Percentiles rank a stretch among this genome's conserved stretches.
These are phyloP conservation scores for Cantharis flavilabris DNA, from an alignment of 2,888 invertebrate genomes.

Conservation along the genomic window DNA sequence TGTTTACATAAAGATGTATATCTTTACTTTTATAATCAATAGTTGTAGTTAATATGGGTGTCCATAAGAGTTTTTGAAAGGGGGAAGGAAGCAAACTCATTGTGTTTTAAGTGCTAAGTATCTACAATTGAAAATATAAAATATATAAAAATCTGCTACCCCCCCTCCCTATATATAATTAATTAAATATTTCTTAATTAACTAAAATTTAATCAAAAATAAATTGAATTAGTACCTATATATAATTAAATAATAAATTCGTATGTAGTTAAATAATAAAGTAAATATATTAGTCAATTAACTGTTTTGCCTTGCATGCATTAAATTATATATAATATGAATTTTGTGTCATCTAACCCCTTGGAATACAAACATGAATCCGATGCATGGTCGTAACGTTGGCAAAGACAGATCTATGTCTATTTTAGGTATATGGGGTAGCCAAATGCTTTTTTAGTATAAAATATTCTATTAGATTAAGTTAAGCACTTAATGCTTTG, in stretches of 20 bases:
- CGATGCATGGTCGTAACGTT: not conserved
- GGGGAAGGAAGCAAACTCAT: no score
- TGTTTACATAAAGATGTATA: no score
- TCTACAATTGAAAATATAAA: no score
- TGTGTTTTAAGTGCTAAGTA: no score
- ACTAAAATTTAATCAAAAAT: not conserved
- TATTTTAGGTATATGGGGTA: not conserved
- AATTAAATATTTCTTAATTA: no score
- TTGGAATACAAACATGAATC: not conserved
- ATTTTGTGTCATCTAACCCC: no score
- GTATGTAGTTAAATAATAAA: not conserved
- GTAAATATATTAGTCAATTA: not conserved
- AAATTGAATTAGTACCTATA: not conserved
- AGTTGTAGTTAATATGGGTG: no score
- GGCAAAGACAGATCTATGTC: not conserved
- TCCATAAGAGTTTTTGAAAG: no score
- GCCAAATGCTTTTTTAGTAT: not conserved
- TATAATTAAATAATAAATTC: no score
- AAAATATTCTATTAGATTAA: not conserved
- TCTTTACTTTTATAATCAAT: no score
- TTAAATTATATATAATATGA: not conserved
- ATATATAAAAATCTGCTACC: no score
- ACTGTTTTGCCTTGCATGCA: not conserved
- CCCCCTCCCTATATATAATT: no score
- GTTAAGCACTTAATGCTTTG: not conserved